These are phyloP conservation scores for Hipparchia sbordonii DNA, from an alignment of 2,888 invertebrate genomes.

Conservation along the genomic window DNA sequence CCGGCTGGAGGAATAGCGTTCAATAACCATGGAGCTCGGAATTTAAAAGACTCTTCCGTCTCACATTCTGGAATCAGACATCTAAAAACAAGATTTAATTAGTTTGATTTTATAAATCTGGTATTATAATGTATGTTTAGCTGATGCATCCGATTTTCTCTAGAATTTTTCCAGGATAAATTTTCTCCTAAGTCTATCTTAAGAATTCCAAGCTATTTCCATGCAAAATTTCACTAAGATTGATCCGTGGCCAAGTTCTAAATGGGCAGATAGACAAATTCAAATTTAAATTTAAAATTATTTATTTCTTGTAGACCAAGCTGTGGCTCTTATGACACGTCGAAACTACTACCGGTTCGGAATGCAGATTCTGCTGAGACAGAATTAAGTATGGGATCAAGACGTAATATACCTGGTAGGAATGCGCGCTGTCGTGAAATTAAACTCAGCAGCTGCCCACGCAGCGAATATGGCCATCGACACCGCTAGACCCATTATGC, in stretches of 20 bases:
- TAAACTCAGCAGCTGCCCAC: slow-evolving; percentile 61
- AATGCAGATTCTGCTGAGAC: too few relatives aligned
- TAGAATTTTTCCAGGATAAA: background rate
- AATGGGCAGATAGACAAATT: too few relatives aligned
- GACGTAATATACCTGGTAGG: slow-evolving; percentile 54
- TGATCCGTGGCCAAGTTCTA: too few relatives aligned
- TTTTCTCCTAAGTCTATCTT: too few relatives aligned
- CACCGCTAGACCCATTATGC: slow-evolving; percentile 49
- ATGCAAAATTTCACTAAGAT: too few relatives aligned
- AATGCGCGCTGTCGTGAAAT: slow-evolving; percentile 70
- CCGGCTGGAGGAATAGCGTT: slow-evolving; percentile 67
- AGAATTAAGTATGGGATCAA: background rate
- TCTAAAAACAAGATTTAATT: slow-evolving; percentile 43
- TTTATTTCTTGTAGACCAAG: too few relatives aligned
- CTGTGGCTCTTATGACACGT: too few relatives aligned
- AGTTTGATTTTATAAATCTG: background rate
- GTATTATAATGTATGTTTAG: background rate
- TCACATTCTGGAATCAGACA: slow-evolving; percentile 64
- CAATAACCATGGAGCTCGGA: slow-evolving; percentile 69
- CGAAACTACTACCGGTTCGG: too few relatives aligned
- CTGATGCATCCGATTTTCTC: background rate
- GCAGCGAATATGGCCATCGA: slow-evolving; percentile 58
- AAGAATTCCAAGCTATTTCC: background rate
- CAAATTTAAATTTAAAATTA: too few relatives aligned
- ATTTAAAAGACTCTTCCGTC: slow-evolving; percentile 47